Evolutionary conservation across 1,140 invertebrate genomes (phyloP), one percentile per base, ranked within the genome.

Genomic region (Copidosoma floridanum): DNA sequence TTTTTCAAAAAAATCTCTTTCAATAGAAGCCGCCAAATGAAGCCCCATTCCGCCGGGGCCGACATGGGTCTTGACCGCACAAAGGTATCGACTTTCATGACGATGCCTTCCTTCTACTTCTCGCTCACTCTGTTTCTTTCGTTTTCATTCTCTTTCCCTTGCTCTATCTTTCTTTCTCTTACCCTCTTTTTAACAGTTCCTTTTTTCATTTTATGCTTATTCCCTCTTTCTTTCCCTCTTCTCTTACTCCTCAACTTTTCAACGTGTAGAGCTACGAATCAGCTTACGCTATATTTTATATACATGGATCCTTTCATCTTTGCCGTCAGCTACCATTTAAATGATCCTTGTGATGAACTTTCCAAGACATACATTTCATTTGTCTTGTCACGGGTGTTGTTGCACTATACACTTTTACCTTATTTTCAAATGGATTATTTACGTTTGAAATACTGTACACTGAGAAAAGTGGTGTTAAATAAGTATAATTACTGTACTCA

Each of bases 311-410:
- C 75, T 76, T 78, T 76, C 69, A 77, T 77, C 69, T 76, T 74
- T 43, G 71, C 74, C 74, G 75, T 59, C 68, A 40, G 57, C 61
- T 57, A 65, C 60, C 60, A n/a, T 66, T 63, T 65, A 57, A 68
- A 67, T 64, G 65, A 66, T 67, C 70, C 53, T 50, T 60, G 63
- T 60, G 61, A 73, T 71, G 63, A 69, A 68, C 67, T 67, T 65
- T 65, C 57, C 47, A 71, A 57, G 63, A 64, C 70, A 69, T 66
- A 69, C 69, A 73, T 70, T 74, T 74, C 71, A 73, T 75, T 75
- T 72, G 68, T 76, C 72, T 75, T 73, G 65, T 71, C 66, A 68
- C 47, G n/a, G n/a, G n/a, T n/a, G n/a, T n/a, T n/a, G n/a, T n/a
- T n/a, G n/a, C n/a, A n/a, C n/a, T n/a, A n/a, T n/a, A n/a, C n/a